A percentile compares a stretch with the other conserved stretches of the same genome.
Evolutionary conservation across 2,888 invertebrate genomes (phyloP).

Genomic region (Timema cristinae): DNA sequence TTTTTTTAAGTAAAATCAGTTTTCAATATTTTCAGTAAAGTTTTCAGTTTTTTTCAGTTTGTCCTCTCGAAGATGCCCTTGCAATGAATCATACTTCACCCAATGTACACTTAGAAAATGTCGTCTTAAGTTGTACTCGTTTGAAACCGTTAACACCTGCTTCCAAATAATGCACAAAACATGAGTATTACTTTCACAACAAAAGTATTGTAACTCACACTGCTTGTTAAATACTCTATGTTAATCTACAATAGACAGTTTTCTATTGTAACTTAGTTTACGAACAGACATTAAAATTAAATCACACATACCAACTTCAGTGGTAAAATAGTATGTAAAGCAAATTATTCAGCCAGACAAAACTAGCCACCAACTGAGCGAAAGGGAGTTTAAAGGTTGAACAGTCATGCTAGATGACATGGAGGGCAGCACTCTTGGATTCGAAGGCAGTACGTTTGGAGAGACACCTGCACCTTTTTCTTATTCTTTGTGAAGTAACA

Average conservation of each 20-base stretch:
- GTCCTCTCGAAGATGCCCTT: conserved; percentile 12
- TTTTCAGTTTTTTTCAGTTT: not conserved
- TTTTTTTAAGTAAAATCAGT: conserved; percentile 11
- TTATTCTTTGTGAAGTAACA: no score
- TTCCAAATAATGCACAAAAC: conserved; percentile 17
- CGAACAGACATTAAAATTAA: no score
- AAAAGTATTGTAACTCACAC: conserved; percentile 12
- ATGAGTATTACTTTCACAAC: conserved; percentile 11
- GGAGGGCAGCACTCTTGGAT: no score
- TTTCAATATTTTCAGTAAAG: conserved; percentile 5
- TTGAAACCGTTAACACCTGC: not conserved
- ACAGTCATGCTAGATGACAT: no score
- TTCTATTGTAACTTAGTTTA: not conserved
- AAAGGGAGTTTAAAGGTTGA: no score
- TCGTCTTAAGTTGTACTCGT: conserved; percentile 11
- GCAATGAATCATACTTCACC: conserved; percentile 17
- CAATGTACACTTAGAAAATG: conserved; percentile 7
- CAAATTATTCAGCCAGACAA: no score
- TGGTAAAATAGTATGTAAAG: no score
- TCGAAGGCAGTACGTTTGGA: no score
- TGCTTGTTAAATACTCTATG: not conserved
- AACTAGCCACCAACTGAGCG: no score
- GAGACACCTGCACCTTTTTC: no score
- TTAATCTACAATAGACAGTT: not conserved
- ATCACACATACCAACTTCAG: no score